These are phyloP conservation scores for Epinephelus malabaricus DNA, from an alignment of 2,797 vertebrate genomes.

Conservation along the genomic window DNA sequence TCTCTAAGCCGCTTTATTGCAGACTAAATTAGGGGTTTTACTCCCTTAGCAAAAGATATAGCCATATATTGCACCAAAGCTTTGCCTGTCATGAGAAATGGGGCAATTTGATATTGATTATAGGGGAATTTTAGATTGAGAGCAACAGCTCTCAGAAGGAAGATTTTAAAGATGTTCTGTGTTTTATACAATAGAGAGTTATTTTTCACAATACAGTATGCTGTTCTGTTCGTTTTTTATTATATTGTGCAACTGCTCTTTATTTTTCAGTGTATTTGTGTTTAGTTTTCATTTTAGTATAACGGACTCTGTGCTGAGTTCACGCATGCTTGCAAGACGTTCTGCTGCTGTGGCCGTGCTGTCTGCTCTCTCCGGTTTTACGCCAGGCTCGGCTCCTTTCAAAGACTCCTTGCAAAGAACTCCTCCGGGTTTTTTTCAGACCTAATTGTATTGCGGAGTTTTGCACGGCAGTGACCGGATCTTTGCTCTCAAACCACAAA, in stretches of 20 bases:
- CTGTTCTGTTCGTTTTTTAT: not conserved
- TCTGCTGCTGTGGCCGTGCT: not conserved
- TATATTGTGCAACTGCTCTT: not conserved
- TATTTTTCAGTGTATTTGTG: slow-evolving; percentile 7
- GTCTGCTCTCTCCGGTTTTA: no score
- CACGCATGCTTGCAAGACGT: not conserved
- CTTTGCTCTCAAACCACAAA: no score
- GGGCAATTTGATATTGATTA: slow-evolving; percentile 84
- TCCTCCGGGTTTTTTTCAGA: no score
- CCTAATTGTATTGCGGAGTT: no score
- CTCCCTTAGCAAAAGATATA: slow-evolving; percentile 80
- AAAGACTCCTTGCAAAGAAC: no score
- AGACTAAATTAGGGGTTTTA: slow-evolving; percentile 87
- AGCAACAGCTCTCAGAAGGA: slow-evolving; percentile 61
- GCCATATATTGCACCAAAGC: slow-evolving; percentile 79
- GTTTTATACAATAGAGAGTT: slow-evolving; percentile 56
- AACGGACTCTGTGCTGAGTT: not conserved
- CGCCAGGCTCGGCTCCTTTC: no score
- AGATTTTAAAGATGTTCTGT: slow-evolving; percentile 54
- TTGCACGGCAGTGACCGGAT: no score
- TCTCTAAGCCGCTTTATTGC: slow-evolving; percentile 88
- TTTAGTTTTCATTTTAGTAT: slow-evolving; percentile 7
- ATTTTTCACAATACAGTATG: slow-evolving; percentile 21
- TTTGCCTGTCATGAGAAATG: slow-evolving; percentile 80
- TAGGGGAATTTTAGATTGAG: slow-evolving; percentile 66